Base-by-base conservation (phyloP, 2,888 invertebrate genomes). In the Xestia ashworthii region DNA sequence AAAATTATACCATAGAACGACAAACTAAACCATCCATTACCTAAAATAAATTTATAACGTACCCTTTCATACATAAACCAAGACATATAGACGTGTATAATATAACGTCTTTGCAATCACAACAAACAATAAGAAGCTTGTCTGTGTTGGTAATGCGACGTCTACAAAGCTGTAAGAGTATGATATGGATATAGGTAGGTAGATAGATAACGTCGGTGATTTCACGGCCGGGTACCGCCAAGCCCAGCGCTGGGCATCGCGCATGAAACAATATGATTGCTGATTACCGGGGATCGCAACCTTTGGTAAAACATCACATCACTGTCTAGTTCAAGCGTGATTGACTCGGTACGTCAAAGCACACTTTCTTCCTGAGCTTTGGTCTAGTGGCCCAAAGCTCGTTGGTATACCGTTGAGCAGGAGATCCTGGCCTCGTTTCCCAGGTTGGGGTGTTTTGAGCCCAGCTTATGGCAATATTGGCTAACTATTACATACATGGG, bases 161-260 rank as follows among this genome's bases (percentile, higher is more conserved):
- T 25, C 69, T 55, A 62, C 65, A 62, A 14, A 44, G 19, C 9
- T 4, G 3, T 68, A 58, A 22, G 12, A 41, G 41, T 8, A 70
- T 19, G 19, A 50, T 25, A 19, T 60, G 3, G 8, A 12, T 66
- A 32, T 19, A 16, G 0, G 22, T 60, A 64, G 2, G 19, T 44
- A 67, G 14, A 3, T 67, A 71, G 46, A 55, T 46, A 25, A 12
- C 14, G 58, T n/a, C 81, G 79, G 78, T 78, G 85, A 89, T 88
- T 88, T 88, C 89, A 90, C 87, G 88, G 88, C 55, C 74, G 80
- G 84, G 81, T 89, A 86, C 85, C 65, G 89, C 89, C 88, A 55
- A 81, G 76, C 90, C 83, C 75, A 76, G 3, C 66, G 60, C 46
- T 73, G 74, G 78, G 65, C 73, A 84, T 68, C 71, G 55, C 68